Evolutionary conservation across 2,888 invertebrate genomes (phyloP).

Genomic region (Bursaphelenchus okinawaensis): DNA sequence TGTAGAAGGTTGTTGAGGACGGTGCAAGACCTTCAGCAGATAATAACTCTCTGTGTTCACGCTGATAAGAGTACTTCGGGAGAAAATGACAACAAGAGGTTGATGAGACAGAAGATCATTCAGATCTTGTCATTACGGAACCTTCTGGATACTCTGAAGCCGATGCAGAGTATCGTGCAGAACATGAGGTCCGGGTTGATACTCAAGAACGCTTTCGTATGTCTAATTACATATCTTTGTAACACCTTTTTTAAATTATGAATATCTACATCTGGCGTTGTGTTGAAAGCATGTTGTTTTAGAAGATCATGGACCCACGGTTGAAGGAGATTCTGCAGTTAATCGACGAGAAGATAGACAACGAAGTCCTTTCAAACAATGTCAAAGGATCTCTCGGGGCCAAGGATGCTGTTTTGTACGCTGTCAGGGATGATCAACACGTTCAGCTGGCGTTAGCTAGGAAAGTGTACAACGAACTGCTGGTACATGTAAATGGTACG

Average conservation of each 20-base stretch:
- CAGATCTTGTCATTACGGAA: constrained; percentile 24
- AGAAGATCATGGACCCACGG: constrained; percentile 61
- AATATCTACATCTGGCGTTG: background rate
- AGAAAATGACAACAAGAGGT: constrained; percentile 16
- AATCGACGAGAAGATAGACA: constrained; percentile 64
- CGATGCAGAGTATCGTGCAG: constrained; percentile 21
- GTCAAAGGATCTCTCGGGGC: constrained; percentile 17
- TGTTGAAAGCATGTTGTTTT: constrained; percentile 16
- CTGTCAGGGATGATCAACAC: constrained; percentile 19
- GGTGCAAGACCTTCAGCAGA: constrained; percentile 73
- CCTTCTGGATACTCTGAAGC: constrained; percentile 28
- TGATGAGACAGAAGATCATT: background rate
- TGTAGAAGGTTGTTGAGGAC: constrained; percentile 57
- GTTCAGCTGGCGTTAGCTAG: constrained; percentile 77
- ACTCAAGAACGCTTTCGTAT: constrained; percentile 26
- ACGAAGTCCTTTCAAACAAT: constrained; percentile 58
- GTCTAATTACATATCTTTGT: constrained; percentile 1
- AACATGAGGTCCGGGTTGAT: constrained; percentile 29
- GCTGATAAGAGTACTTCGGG: constrained; percentile 62
- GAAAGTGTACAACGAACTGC: constrained; percentile 76
- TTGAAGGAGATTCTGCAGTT: constrained; percentile 62
- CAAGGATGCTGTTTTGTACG: constrained; percentile 21
- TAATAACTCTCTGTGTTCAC: constrained; percentile 65
- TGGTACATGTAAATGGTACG: constrained; percentile 71
- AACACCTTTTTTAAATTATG: background rate